Evolutionary conservation across 2,888 invertebrate genomes (phyloP).

Genomic region (Parascotia fuliginaria): DNA sequence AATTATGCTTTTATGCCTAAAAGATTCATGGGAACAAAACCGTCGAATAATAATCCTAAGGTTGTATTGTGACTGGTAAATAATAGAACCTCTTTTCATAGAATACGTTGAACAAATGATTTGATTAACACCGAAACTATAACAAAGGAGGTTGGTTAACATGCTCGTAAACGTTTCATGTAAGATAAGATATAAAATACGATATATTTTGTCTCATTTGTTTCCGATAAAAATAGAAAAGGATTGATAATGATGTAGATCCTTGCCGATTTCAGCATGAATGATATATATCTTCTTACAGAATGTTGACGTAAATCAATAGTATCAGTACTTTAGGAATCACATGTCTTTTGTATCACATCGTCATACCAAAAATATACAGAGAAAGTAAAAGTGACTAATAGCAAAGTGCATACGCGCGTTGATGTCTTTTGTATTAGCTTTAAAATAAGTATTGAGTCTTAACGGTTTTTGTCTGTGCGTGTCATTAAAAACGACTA

Average conservation of each 20-base stretch:
- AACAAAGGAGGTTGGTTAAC: constrained; percentile 42
- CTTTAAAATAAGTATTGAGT: too few relatives aligned
- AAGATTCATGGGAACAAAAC: neutral
- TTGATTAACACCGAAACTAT: constrained; percentile 35
- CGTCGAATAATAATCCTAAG: constrained; percentile 1
- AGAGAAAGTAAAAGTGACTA: constrained; percentile 3
- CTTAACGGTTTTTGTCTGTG: too few relatives aligned
- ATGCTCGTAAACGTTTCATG: constrained; percentile 6
- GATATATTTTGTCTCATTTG: too few relatives aligned
- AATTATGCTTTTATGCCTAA: neutral
- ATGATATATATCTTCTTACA: too few relatives aligned
- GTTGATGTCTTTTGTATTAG: constrained; percentile 61
- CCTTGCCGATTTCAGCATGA: too few relatives aligned
- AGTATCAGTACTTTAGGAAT: too few relatives aligned
- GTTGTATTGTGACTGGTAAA: constrained; percentile 2
- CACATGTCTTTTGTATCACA: too few relatives aligned
- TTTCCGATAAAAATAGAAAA: too few relatives aligned
- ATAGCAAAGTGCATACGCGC: constrained; percentile 29
- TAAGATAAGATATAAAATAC: neutral
- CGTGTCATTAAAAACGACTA: too few relatives aligned
- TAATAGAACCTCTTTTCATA: constrained; percentile 3
- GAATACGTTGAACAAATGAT: constrained; percentile 37
- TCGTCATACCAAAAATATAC: neutral
- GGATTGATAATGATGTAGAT: too few relatives aligned
- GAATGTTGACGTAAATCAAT: too few relatives aligned